Evolutionary conservation across 2,113 vertebrate genomes (phyloP).

Genomic region (Oryzias woworae): DNA sequence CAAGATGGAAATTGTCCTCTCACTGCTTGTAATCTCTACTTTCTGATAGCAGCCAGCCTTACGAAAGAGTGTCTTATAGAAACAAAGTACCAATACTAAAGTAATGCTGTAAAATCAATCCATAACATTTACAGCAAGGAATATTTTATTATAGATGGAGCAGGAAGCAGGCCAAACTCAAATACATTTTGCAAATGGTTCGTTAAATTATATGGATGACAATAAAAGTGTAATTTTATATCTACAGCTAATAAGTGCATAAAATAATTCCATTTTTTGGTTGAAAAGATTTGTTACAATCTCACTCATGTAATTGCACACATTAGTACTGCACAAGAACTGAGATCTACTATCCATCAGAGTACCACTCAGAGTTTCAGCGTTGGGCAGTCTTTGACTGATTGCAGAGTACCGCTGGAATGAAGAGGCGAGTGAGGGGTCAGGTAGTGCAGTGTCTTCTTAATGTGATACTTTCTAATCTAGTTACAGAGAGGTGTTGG

Average conservation of each 20-base stretch:
- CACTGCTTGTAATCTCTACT: constrained; percentile 56
- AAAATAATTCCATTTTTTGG: no score
- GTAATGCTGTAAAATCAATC: constrained; percentile 1
- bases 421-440: constrained; percentile 56
- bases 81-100: constrained; percentile 12
- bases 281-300: no score
- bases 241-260: no score
- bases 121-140: constrained; percentile 1
- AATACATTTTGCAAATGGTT: no score
- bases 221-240: no score
- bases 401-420: constrained; percentile 63
- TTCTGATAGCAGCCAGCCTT: constrained; percentile 55
- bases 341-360: background rate
- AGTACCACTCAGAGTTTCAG: constrained; percentile 17
- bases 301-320: no score
- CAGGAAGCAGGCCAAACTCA: background rate
- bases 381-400: constrained; percentile 40
- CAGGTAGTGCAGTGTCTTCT: constrained; percentile 42
- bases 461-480: constrained; percentile 45
- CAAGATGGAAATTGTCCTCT: constrained; percentile 43
- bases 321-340: constrained; percentile 5
- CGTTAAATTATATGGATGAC: no score
- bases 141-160: background rate
- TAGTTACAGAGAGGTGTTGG: constrained; percentile 51
- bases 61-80: constrained; percentile 34